Base-by-base conservation (phyloP, 1,140 invertebrate genomes). In the Caerostris darwini region DNA sequence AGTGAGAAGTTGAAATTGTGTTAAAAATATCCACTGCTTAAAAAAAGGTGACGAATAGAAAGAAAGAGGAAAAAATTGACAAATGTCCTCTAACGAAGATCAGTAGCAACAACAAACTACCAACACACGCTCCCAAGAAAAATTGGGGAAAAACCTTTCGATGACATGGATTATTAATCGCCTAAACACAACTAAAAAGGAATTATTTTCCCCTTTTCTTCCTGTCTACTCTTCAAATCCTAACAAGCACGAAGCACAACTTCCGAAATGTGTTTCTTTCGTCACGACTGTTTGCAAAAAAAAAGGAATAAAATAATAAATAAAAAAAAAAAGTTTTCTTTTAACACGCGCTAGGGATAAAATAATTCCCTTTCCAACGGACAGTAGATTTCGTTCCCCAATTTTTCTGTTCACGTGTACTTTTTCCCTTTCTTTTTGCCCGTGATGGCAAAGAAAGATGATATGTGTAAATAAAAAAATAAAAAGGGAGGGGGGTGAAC, bases 141-240 rank as follows among this genome's bases (percentile, higher is more conserved):
- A 92, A 92, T 83, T 83, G 54, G 71, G 53, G 5, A 8, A 67
- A 83, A 92, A 92, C 5, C 34, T 58, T 64, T 64, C 59, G 19
- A 8, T 64, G 90, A 92, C 81, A 56, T 19, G 81, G 64, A 92
- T 92, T 92, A 92, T 83, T 83, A 92, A 92, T 83, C 90, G 90
- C 19, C 90, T 67, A 61, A 83, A 90, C 81, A 92, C 81, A 57
- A 58, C 59, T 34, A 10, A 64, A 67, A 82, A 77, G 54, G 61
- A 34, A 34, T 34, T 34, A 34, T 34, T 34, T 34, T 34, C 2
- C 34, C 34, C 34, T 34, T 34, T 34, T 34, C 34, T 34, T 34
- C 34, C 71, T 77, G 71, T 77, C 71, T 34, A 34, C 61, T 53
- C 34, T 69, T 90, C 67, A 59, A 91, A 57, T 54, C 58, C 77